Percentiles rank a stretch among this genome's conserved stretches.
Conservation (phyloP, 2,888 invertebrate species). For the Melieria omissa region DNA sequence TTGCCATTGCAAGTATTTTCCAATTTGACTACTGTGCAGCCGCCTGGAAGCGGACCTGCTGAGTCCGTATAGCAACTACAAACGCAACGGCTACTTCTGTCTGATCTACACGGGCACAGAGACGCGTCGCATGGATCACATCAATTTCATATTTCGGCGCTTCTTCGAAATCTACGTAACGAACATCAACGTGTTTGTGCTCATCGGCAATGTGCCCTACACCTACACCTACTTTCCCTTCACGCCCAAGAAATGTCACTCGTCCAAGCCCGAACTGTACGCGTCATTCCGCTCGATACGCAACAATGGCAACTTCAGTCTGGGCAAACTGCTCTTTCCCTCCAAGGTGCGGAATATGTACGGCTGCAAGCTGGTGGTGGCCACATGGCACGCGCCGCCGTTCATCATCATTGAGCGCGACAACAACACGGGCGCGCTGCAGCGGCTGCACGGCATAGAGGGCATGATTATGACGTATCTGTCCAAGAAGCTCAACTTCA, state of each 20-base stretch:
- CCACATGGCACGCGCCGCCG: constrained; percentile 55
- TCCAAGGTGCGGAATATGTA: constrained; percentile 55
- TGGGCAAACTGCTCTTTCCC: constrained; percentile 50
- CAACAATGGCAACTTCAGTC: constrained; percentile 26
- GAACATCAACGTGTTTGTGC: constrained; percentile 57
- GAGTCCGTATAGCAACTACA: constrained; percentile 44
- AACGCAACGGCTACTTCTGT: constrained; percentile 56
- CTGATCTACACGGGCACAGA: constrained; percentile 57
- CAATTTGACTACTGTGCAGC: constrained; percentile 6
- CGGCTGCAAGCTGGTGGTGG: constrained; percentile 54
- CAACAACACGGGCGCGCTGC: constrained; percentile 27
- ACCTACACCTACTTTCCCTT: constrained; percentile 61
- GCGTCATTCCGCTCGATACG: constrained; percentile 48
- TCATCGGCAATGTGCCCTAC: constrained; percentile 45
- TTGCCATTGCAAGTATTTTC: background rate
- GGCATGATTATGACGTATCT: constrained; percentile 55
- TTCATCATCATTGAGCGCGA: constrained; percentile 50
- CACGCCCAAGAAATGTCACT: constrained; percentile 51
- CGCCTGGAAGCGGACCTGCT: constrained; percentile 51
- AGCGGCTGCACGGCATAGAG: constrained; percentile 57
- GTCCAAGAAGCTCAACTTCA: constrained; percentile 60
- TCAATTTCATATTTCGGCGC: constrained; percentile 55
- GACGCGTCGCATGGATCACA: constrained; percentile 43
- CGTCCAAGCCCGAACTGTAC: constrained; percentile 50
- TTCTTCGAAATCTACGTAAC: constrained; percentile 56